Evolutionary conservation across 2,888 invertebrate genomes (phyloP), one percentile per base, ranked within the genome.

Genomic region (Bombylius discolor): DNA sequence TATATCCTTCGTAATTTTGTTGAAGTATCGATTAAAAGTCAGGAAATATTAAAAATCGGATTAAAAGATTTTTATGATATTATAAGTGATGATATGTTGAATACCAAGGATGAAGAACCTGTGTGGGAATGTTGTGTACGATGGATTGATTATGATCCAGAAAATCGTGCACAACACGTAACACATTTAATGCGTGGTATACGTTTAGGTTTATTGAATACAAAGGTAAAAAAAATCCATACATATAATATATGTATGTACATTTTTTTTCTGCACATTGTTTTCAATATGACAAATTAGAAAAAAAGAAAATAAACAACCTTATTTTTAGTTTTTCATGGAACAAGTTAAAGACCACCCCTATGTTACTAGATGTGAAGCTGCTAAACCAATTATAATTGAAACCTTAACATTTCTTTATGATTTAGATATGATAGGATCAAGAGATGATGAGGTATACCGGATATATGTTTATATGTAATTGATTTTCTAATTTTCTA

Each of bases 321-420:
- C 1, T 11, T 42, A 42, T 53, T 63, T 67, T n/a, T 80, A 91
- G 78, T 94, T 87, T 71, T 95, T 95, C 71, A 79, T 93, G 70
- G 93, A 94, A 70, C 85, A 87, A 67, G 90, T 92, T 1, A 91
- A 90, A 70, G 87, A 89, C 61, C 91, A 95, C 70, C 84, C 84
- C 0, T 93, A 89, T 70, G 90, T 96, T 0, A 80, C 82, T 12
- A 84, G 84, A 52, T 87, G 88, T 67, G 89, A 90, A 61, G 83
- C 84, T 11, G 91, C 93, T 62, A 81, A 89, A 14, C 92, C 93
- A 0, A 82, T 94, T 61, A 87, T 95, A 60, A 90, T 94, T 44
- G 92, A 94, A 71, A 92, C 94, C 0, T 76, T 95, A 46, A 89
- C 89, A 69, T 94, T 94, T 71, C 79, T 95, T 50, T 93, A 93